Evolutionary conservation across 2,113 vertebrate species (phyloP).

Genomic region (Pyxicephalus adspersus): DNA sequence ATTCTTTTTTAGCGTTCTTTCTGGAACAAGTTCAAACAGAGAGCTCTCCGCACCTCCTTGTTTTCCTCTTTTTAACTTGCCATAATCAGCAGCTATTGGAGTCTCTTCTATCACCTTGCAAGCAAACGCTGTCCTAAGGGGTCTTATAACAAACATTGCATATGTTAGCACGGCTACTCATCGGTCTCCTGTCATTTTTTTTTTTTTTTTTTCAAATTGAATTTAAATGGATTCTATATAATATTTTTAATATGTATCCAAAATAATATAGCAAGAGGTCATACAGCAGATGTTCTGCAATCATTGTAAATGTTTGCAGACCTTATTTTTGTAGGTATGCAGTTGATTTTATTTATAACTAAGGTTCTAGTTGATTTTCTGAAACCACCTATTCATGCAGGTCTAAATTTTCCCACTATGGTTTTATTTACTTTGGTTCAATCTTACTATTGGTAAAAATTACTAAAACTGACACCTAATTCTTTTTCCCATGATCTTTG

Average conservation of each 20-base stretch:
- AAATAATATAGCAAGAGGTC: constrained; percentile 25
- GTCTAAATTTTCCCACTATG: too few relatives aligned
- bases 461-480: too few relatives aligned
- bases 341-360: constrained; percentile 5
- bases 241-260: constrained; percentile 32
- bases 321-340: neutral
- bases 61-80: constrained; percentile 3
- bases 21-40: constrained; percentile 43
- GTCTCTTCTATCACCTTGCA: constrained; percentile 22
- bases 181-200: neutral
- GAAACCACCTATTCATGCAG: too few relatives aligned
- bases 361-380: too few relatives aligned
- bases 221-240: neutral
- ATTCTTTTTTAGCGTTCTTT: constrained; percentile 39
- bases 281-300: constrained; percentile 37
- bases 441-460: too few relatives aligned
- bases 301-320: constrained; percentile 27
- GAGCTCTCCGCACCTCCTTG: constrained; percentile 18
- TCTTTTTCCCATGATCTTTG: too few relatives aligned
- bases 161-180: neutral
- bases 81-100: constrained; percentile 41
- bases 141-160: neutral
- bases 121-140: constrained; percentile 28
- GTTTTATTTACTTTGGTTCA: too few relatives aligned
- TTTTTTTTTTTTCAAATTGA: neutral